Base-by-base conservation (phyloP, 2,113 vertebrate genomes). In the Sterrhoptilus dennistouni region DNA sequence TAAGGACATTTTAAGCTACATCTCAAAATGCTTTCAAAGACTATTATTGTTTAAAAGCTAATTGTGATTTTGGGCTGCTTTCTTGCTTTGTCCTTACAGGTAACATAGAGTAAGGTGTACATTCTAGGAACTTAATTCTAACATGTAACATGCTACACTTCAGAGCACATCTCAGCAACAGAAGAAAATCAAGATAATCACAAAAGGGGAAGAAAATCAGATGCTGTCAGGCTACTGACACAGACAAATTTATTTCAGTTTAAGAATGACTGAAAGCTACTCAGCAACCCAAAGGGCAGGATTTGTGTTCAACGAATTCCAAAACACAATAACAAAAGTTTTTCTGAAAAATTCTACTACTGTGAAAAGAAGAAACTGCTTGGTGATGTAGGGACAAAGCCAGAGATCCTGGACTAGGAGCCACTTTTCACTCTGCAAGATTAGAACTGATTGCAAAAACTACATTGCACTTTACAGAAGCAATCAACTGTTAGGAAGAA, bases 301-400 rank as follows among this genome's bases (percentile, higher is more conserved):
- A 71, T 47, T 66, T 86, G 20, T 15, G 14, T 60, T 82, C 17
- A 72, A 69, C 49, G 44, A 95, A 91, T 45, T 19, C 20, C 29
- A 60, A 94, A 49, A 59, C 38, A 50, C 57, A 93, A 8, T 8
- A 60, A 79, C 31, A 83, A 44, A 83, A 38, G 20, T 68, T 87
- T 81, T 65, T 66, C 52, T 83, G 65, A 93, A 97, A 96, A 93
- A 68, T 70, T 74, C 53, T 95, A n/a, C 66, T 92, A 70, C 64
- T 74, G 33, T 33, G 42, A 90, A 91, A 86, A 80, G 42, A 90
- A 90, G 25, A 74, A 89, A 76, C 6, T 28, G 8, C 25, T 38
- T 69, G 53, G 53, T 2, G 4, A 83, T 5, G 8, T 1, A 88
- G 18, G 22, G 19, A 83, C 45, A 72, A 83, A 83, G 42, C 18